phyloP scores from a whole-genome alignment of 2,113 vertebrate genomes.

The Lampris incognitus region DNA sequence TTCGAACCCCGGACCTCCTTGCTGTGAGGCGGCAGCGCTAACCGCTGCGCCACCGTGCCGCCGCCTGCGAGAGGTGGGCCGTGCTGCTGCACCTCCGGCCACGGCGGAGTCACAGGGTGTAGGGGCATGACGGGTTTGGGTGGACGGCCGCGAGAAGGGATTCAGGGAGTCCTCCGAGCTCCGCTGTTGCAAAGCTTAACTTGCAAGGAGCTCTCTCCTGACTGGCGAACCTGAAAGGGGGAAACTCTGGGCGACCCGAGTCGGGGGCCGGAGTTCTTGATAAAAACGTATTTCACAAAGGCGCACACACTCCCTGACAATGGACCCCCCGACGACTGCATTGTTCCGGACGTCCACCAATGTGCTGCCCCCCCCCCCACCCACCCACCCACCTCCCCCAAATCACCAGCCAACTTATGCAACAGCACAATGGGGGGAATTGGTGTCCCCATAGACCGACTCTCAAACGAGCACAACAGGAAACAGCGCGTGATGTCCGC shows the following conservation, averaged over 20 bases:
- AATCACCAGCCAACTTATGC: conserved; percentile 64
- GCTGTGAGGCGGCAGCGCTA: too few species aligned
- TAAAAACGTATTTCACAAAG: conserved; percentile 32
- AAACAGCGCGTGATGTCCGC: conserved; percentile 71
- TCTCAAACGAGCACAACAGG: conserved; percentile 75
- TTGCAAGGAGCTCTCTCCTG: not conserved
- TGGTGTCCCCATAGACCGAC: conserved; percentile 67
- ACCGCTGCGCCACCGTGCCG: too few species aligned
- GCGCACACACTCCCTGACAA: conserved; percentile 48
- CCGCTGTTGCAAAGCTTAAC: conserved; percentile 13
- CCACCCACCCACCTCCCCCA: too few species aligned
- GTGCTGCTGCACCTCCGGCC: conserved; percentile 1
- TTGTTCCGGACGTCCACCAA: conserved; percentile 53
- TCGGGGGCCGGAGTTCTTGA: not conserved
- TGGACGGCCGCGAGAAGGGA: conserved; percentile 23
- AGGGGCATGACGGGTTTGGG: conserved; percentile 21
- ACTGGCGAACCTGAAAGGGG: conserved; percentile 9
- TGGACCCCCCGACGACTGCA: conserved; percentile 43
- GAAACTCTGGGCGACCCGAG: conserved; percentile 1
- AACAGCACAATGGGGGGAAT: conserved; percentile 69
- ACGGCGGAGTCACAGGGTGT: conserved; percentile 34
- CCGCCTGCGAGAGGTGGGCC: not conserved
- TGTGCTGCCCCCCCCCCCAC: conserved; percentile 28
- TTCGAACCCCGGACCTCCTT: too few species aligned
- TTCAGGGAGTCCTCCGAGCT: conserved; percentile 32